Conservation (phyloP, 2,797 vertebrate species). For the Rhabdophis nuchalis region DNA sequence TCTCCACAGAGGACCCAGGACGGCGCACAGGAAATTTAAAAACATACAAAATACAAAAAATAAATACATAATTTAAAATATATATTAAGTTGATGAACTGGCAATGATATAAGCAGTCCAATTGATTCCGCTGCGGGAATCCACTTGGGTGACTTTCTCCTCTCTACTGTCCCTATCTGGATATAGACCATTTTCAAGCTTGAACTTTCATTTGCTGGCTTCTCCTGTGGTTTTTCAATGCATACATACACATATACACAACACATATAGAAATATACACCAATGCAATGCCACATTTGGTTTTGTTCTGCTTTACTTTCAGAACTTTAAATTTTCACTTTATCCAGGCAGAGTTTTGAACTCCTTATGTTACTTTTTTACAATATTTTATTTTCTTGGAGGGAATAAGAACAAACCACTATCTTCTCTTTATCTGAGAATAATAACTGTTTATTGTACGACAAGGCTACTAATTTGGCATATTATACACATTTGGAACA, state of each 20-base stretch:
- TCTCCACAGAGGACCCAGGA: too few species aligned
- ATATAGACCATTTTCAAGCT: not conserved
- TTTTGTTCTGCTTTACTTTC: not conserved
- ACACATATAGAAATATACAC: not conserved
- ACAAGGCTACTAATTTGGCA: slow-evolving; percentile 7
- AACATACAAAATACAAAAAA: too few species aligned
- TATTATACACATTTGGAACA: slow-evolving; percentile 32
- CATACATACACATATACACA: not conserved
- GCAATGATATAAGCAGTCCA: not conserved
- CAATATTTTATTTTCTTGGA: not conserved
- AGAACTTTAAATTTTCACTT: too few species aligned
- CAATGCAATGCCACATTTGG: not conserved
- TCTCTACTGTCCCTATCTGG: not conserved
- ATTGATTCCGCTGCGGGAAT: not conserved
- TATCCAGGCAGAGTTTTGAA: not conserved
- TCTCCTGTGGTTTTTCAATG: not conserved
- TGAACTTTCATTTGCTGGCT: not conserved
- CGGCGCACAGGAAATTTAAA: too few species aligned
- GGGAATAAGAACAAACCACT: not conserved
- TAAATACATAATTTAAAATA: too few species aligned
- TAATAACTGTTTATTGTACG: not conserved
- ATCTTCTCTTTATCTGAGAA: not conserved
- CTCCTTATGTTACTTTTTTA: not conserved
- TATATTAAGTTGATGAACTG: not conserved
- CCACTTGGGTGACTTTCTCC: not conserved